Conservation (phyloP, 2,888 invertebrate genomes). For the Petrolisthes manimaculis region DNA sequence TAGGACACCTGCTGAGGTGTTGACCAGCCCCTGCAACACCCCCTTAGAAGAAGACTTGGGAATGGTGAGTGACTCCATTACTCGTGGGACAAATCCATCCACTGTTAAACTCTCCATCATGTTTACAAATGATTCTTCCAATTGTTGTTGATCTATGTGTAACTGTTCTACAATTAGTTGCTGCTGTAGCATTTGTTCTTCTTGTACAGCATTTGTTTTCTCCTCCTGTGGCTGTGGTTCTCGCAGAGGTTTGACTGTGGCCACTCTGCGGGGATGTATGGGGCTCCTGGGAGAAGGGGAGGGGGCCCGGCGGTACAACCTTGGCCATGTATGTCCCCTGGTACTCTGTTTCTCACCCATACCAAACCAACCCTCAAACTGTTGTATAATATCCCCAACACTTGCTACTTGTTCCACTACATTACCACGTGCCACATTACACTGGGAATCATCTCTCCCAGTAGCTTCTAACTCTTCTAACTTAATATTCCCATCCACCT, state of each 20-base stretch:
- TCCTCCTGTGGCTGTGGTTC: constrained; percentile 37
- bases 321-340: constrained; percentile 31
- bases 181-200: background rate
- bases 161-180: background rate
- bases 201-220: constrained; percentile 4
- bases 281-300: constrained; percentile 39
- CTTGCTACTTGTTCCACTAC: constrained; percentile 50
- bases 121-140: background rate
- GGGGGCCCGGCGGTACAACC: constrained; percentile 24
- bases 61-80: constrained; percentile 52
- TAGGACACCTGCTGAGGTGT: constrained; percentile 40
- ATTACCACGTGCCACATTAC: constrained; percentile 11
- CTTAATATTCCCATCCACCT: no score
- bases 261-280: constrained; percentile 42
- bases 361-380: constrained; percentile 47
- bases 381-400: constrained; percentile 50
- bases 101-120: constrained; percentile 15
- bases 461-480: background rate
- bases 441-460: background rate
- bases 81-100: constrained; percentile 49
- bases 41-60: constrained; percentile 29
- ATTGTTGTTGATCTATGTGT: constrained; percentile 5
- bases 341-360: constrained; percentile 22
- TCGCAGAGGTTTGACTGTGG: constrained; percentile 51
- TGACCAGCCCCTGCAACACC: constrained; percentile 30